Evolutionary conservation across 2,113 vertebrate species (phyloP).

Genomic region (Callopanchax toddi): DNA sequence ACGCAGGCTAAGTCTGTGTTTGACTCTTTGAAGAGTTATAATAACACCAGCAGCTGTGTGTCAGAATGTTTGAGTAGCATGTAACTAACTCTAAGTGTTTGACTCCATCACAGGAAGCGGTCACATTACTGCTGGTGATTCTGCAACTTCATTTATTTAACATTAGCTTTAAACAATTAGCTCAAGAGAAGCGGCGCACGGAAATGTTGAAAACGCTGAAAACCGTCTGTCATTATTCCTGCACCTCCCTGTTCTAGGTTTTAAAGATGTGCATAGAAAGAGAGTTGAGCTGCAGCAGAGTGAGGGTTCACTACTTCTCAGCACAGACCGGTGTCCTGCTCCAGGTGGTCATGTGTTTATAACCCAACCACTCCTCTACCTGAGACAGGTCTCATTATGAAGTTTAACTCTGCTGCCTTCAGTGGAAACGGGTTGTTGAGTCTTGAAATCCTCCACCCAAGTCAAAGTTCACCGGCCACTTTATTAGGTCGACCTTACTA

Average conservation of each 20-base stretch:
- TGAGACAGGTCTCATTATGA: too few relatives aligned
- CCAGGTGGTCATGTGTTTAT: too few relatives aligned
- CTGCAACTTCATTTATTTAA: background rate
- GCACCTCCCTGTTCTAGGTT: background rate
- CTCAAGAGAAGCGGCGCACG: background rate
- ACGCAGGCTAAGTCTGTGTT: conserved; percentile 29
- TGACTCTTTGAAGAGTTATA: background rate
- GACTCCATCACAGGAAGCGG: background rate
- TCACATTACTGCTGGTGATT: background rate
- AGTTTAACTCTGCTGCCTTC: too few relatives aligned
- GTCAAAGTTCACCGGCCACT: too few relatives aligned
- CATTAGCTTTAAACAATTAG: background rate
- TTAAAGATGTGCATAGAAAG: background rate
- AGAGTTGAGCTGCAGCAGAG: background rate
- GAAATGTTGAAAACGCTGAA: background rate
- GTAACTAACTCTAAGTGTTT: background rate
- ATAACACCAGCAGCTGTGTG: rapidly evolving
- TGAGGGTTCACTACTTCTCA: too few relatives aligned
- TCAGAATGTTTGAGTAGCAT: background rate
- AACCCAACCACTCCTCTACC: too few relatives aligned
- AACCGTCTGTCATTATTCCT: background rate
- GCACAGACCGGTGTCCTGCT: too few relatives aligned
- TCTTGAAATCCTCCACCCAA: too few relatives aligned
- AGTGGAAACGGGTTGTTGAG: too few relatives aligned
- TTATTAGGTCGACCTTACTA: too few relatives aligned